phyloP scores from a whole-genome alignment of 1,140 invertebrate genomes.

The Melitaea cinxia region DNA sequence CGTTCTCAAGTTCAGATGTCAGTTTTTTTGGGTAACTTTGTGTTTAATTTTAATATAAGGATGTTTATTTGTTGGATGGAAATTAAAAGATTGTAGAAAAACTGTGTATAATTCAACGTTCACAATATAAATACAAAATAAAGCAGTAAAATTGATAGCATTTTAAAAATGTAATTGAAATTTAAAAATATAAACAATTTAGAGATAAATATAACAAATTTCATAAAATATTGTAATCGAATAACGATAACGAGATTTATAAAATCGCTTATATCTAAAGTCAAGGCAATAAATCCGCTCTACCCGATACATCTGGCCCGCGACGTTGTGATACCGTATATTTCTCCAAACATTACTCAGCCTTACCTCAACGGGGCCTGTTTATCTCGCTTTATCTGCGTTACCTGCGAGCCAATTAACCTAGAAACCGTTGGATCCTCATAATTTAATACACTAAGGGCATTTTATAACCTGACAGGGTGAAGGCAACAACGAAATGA shows the following conservation, averaged over 20 bases:
- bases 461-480: conserved; percentile 50
- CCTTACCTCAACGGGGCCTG: conserved; percentile 32
- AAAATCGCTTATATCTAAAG: conserved; percentile 3
- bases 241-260: neutral
- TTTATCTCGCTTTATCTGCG: conserved; percentile 39
- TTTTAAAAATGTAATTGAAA: neutral
- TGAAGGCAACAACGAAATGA: conserved; percentile 42
- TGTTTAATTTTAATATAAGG: no score
- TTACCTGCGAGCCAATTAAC: conserved; percentile 53
- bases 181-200: neutral
- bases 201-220: neutral
- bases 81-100: no score
- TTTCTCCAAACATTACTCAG: conserved; percentile 27
- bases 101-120: no score
- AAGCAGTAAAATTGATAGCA: no score
- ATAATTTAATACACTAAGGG: conserved; percentile 63
- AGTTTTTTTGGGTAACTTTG: no score
- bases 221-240: neutral
- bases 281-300: conserved; percentile 12
- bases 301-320: conserved; percentile 11
- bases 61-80: no score
- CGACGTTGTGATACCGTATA: conserved; percentile 14
- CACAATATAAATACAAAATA: no score
- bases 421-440: conserved; percentile 51
- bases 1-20: no score